phyloP scores from a whole-genome alignment of 2,888 invertebrate genomes.

The Drosophila putrida region DNA sequence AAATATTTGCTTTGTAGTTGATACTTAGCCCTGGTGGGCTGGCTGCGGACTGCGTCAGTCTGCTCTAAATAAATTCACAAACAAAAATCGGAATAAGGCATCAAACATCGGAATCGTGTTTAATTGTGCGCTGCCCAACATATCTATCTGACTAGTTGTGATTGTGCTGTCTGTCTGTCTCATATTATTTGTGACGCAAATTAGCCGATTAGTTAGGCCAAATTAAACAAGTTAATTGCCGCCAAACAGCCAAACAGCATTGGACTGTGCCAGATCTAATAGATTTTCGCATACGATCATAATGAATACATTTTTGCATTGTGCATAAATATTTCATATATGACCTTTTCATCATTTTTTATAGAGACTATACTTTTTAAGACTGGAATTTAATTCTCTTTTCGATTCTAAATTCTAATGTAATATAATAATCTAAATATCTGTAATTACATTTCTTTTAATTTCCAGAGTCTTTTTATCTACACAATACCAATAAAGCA shows the following conservation, averaged over 20 bases:
- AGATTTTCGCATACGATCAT: conserved; percentile 4
- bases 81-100: conserved; percentile 10
- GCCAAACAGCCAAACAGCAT: conserved; percentile 44
- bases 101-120: conserved; percentile 39
- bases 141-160: conserved; percentile 48
- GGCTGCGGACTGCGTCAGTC: conserved; percentile 31
- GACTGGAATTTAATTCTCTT: too few species aligned
- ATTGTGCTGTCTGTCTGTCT: conserved; percentile 44
- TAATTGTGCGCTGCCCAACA: conserved; percentile 58
- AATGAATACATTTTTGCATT: conserved; percentile 5
- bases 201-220: conserved; percentile 69
- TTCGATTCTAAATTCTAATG: background rate
- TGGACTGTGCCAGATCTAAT: conserved; percentile 24
- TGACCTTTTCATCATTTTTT: background rate
- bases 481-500: conserved; percentile 13
- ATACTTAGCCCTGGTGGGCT: conserved; percentile 40
- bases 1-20: conserved; percentile 76
- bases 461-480: conserved; percentile 2
- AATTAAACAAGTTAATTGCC: conserved; percentile 68
- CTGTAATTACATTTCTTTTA: background rate
- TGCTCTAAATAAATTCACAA: conserved; percentile 30
- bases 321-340: background rate
- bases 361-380: too few species aligned
- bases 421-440: background rate
- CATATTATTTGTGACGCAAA: conserved; percentile 67